Evolutionary conservation across 2,888 invertebrate species (phyloP).

Genomic region (Caenorhabditis japonica): DNA sequence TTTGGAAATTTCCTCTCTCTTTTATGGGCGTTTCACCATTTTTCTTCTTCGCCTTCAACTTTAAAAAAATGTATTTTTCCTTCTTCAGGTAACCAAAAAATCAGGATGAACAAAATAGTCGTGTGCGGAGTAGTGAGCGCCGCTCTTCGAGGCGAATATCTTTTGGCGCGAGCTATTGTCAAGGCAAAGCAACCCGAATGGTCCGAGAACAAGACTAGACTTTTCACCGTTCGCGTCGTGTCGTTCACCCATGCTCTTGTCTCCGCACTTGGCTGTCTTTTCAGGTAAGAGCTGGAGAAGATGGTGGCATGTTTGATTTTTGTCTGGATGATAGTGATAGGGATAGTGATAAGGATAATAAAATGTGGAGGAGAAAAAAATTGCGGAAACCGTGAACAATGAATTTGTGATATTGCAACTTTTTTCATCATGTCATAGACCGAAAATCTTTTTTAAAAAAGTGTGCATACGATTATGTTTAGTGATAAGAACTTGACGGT

Average conservation of each 20-base stretch:
- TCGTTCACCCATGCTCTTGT: constrained; percentile 66
- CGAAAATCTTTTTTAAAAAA: too few species aligned
- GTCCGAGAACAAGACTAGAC: constrained; percentile 55
- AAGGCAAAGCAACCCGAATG: constrained; percentile 52
- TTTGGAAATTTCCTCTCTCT: too few species aligned
- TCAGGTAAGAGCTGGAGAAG: constrained; percentile 47
- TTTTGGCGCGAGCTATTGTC: constrained; percentile 49
- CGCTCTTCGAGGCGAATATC: constrained; percentile 58
- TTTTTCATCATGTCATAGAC: too few species aligned
- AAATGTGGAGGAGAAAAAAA: too few species aligned
- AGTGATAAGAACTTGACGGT: too few species aligned
- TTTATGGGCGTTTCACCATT: too few species aligned
- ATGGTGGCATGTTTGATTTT: constrained; percentile 4
- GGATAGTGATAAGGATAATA: neutral
- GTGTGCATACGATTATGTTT: too few species aligned
- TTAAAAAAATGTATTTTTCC: too few species aligned
- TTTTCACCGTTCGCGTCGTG: constrained; percentile 67
- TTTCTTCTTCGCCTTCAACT: too few species aligned
- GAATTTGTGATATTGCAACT: too few species aligned
- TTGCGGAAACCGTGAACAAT: too few species aligned
- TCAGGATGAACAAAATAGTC: constrained; percentile 50
- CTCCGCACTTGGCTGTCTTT: constrained; percentile 62
- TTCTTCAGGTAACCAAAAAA: too few species aligned
- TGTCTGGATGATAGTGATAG: neutral
- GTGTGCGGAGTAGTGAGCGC: constrained; percentile 48